Evolutionary conservation across 2,888 invertebrate genomes (phyloP), one percentile per base, ranked within the genome.

Genomic region (Ornithoptera priamus): DNA sequence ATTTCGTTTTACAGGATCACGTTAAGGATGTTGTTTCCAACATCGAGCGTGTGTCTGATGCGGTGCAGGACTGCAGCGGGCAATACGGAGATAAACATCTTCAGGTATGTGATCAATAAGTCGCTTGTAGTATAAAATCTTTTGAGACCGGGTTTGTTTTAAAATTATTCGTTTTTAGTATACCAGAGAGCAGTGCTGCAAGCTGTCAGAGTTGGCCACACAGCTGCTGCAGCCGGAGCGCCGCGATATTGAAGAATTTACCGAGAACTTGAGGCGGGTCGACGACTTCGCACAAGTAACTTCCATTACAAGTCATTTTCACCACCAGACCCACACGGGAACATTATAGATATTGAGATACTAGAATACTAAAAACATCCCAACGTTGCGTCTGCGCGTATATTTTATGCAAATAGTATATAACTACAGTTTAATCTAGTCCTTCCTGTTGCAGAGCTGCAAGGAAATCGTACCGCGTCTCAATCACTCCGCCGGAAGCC

Each of bases 211-310:
- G 15, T 77, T 80, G 6, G 85, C 85, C 0, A 72, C 75, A 22
- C 71, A 72, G 22, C 62, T 86, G 42, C 72, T 80, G 70, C 73
- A 78, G 56, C 78, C 81, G 0, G 75, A 77, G 2, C 18, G 63
- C 7, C 66, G 58, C 1, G 59, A 59, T 50, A 62, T 65, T 30
- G 79, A 74, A 22, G 71, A 68, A 18, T 75, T 75, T 18, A 75
- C 76, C 5, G 81, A 81, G 3, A 81, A 82, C 39, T 77, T 86
- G 36, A 71, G 81, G 24, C 80, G 80, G 18, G 79, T 87, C 1
- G 82, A 85, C 22, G 75, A 80, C 36, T 88, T 86, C 61, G 84
- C 83, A 72, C 80, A 82, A 83, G 88, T 87, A 67, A 71, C 46
- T 46, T 61, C 65, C 12, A 18, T 10, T 12, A 15, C 15, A 53